A percentile compares a stretch with the other conserved stretches of the same genome.
Evolutionary conservation across 1,140 invertebrate genomes (phyloP).

Genomic region (Orchesella cincta): DNA sequence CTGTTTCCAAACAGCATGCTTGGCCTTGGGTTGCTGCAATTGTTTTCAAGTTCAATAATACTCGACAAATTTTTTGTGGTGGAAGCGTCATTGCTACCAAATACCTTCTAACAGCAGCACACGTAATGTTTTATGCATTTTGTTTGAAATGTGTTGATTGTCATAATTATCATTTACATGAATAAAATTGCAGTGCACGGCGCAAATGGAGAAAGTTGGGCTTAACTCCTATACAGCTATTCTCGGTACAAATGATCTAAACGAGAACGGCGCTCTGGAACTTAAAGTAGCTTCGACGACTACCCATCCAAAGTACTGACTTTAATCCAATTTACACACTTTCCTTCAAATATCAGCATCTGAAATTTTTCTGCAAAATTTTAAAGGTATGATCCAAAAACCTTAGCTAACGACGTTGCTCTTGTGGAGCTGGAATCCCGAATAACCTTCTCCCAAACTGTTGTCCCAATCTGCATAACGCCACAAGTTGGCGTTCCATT

Average conservation of each 20-base stretch:
- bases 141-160: no score
- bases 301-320: neutral
- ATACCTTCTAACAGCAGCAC: neutral
- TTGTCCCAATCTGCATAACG: constrained; percentile 3
- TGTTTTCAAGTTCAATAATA: neutral
- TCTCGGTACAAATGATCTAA: constrained; percentile 20
- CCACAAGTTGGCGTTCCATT: constrained; percentile 5
- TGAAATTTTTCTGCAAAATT: no score
- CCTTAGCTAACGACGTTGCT: neutral
- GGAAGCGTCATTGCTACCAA: neutral
- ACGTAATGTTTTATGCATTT: no score
- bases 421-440: neutral
- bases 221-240: neutral
- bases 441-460: neutral
- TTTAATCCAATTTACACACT: neutral
- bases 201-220: neutral
- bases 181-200: no score
- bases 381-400: neutral
- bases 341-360: no score
- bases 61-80: constrained; percentile 4
- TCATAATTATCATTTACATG: no score
- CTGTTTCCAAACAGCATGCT: neutral
- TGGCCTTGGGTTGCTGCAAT: constrained; percentile 26
- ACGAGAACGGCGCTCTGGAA: constrained; percentile 4
- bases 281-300: neutral